These are phyloP conservation scores for Ifrita kowaldi DNA, from an alignment of 2,113 vertebrate species.

Conservation along the genomic window DNA sequence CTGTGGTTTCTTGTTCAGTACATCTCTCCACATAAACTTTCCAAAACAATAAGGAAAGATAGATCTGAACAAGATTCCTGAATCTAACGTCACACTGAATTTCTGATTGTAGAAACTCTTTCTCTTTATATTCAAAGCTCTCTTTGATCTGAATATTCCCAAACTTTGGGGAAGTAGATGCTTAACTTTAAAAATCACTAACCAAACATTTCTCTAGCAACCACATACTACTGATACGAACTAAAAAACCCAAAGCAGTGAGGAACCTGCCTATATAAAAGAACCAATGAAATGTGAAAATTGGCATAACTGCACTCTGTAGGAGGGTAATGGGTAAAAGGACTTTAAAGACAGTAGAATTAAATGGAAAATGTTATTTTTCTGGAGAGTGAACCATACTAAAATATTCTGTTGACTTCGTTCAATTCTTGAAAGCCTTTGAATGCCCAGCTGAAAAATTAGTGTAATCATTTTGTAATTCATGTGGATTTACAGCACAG, in stretches of 20 bases:
- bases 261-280: not conserved
- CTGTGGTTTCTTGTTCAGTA: not conserved
- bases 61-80: not conserved
- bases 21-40: not conserved
- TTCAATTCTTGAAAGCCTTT: not conserved
- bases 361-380: not conserved
- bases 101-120: not conserved
- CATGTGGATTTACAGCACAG: not conserved
- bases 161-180: not conserved
- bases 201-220: not conserved
- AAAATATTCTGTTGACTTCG: not conserved
- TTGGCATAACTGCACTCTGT: not conserved
- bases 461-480: not conserved
- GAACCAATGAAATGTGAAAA: not conserved
- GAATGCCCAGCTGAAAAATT: not conserved
- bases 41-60: not conserved
- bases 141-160: not conserved
- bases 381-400: not conserved
- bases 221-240: not conserved
- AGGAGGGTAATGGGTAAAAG: not conserved
- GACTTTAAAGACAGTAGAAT: not conserved
- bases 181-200: not conserved
- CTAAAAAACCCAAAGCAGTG: not conserved
- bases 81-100: not conserved
- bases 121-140: not conserved